Evolutionary conservation across 2,888 invertebrate genomes (phyloP).

Genomic region (Caenorhabditis japonica): DNA sequence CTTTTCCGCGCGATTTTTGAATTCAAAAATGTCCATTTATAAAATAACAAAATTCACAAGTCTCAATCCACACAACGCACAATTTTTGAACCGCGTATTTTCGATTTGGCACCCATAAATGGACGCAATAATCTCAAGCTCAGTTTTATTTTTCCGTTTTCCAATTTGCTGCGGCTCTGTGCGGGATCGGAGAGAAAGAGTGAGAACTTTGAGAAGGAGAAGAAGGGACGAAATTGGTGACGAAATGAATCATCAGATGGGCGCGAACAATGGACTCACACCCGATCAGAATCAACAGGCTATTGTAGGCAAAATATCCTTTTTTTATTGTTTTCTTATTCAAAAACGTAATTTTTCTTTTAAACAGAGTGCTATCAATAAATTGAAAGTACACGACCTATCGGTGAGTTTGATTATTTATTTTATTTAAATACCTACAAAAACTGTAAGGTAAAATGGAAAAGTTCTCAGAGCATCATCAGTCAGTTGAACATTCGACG

Average conservation of each 20-base stretch:
- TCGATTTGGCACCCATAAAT: no score
- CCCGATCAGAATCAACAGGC: background rate
- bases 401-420: conserved; percentile 6
- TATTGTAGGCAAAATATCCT: no score
- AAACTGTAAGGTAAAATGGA: no score
- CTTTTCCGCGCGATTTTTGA: conserved; percentile 29
- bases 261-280: conserved; percentile 9
- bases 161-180: background rate
- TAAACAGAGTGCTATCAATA: conserved; percentile 11
- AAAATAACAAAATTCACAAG: background rate
- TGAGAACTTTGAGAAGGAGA: background rate
- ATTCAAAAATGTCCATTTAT: background rate
- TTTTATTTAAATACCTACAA: background rate
- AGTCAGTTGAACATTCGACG: background rate
- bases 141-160: conserved; percentile 9
- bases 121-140: background rate
- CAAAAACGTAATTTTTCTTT: background rate
- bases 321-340: no score
- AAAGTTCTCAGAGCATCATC: conserved; percentile 11
- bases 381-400: conserved; percentile 21
- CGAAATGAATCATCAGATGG: background rate
- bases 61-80: conserved; percentile 20
- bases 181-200: background rate
- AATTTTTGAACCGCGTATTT: conserved; percentile 13
- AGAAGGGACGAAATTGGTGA: background rate